These are phyloP conservation scores for Xiphophorus maculatus DNA, from an alignment of 2,113 vertebrate genomes.

Conservation along the genomic window DNA sequence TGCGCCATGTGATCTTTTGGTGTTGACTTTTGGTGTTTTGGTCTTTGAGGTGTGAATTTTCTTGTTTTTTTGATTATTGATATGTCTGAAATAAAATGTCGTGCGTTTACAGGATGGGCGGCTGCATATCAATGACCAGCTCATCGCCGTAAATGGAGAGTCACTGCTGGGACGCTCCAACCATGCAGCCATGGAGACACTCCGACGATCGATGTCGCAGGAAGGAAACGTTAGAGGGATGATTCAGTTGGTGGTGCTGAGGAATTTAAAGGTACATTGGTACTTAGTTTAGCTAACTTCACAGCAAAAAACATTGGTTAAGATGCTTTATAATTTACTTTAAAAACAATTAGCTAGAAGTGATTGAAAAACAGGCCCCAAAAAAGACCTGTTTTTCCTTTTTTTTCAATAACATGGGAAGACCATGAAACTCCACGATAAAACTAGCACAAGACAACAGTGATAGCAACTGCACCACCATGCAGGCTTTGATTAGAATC, in stretches of 20 bases:
- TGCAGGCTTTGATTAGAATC: too few species aligned
- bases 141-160: slow-evolving; percentile 95
- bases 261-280: slow-evolving; percentile 68
- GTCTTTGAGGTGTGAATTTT: not conserved
- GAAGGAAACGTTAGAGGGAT: slow-evolving; percentile 93
- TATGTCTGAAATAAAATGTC: not conserved
- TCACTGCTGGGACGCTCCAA: slow-evolving; percentile 91
- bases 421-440: too few species aligned
- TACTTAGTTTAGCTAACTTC: too few species aligned
- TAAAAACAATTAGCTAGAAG: too few species aligned
- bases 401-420: too few species aligned
- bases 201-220: slow-evolving; percentile 96
- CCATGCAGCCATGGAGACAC: slow-evolving; percentile 95
- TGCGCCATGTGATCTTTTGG: not conserved
- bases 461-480: too few species aligned
- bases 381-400: too few species aligned
- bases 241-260: slow-evolving; percentile 93
- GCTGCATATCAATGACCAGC: slow-evolving; percentile 90
- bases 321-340: too few species aligned
- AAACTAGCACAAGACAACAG: too few species aligned
- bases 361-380: too few species aligned
- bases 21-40: slow-evolving; percentile 4
- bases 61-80: not conserved
- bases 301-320: too few species aligned
- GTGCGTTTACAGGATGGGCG: slow-evolving; percentile 86